phyloP scores from a whole-genome alignment of 2,888 invertebrate species.

The Cephus pygmeus region DNA sequence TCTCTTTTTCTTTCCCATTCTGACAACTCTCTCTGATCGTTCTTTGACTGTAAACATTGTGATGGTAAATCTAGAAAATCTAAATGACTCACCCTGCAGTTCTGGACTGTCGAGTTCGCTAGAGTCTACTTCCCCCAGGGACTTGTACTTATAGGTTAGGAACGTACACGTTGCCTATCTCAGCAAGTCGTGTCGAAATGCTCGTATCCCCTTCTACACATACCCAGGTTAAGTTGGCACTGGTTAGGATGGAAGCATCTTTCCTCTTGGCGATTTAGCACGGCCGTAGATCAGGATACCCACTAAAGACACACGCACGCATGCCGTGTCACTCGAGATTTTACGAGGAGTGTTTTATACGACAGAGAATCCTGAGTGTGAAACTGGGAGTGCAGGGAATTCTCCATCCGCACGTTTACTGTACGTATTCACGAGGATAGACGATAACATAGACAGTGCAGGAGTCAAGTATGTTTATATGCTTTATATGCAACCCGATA shows the following conservation, averaged over 20 bases:
- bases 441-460: neutral
- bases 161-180: conserved; percentile 22
- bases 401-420: neutral
- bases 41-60: neutral
- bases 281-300: neutral
- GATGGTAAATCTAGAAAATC: neutral
- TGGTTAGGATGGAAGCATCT: neutral
- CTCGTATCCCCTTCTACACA: conserved; percentile 5
- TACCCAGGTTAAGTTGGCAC: neutral
- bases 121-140: neutral
- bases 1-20: neutral
- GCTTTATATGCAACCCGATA: neutral
- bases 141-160: conserved; percentile 11
- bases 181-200: conserved; percentile 17
- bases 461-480: neutral
- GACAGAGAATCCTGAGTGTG: neutral
- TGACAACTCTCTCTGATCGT: neutral
- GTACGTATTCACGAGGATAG: neutral
- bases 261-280: neutral
- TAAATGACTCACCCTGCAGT: neutral
- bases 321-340: neutral
- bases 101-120: neutral
- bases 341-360: neutral
- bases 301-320: neutral
- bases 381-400: neutral